Conservation (phyloP, 2,888 invertebrate genomes). For the Latrodectus elegans region DNA sequence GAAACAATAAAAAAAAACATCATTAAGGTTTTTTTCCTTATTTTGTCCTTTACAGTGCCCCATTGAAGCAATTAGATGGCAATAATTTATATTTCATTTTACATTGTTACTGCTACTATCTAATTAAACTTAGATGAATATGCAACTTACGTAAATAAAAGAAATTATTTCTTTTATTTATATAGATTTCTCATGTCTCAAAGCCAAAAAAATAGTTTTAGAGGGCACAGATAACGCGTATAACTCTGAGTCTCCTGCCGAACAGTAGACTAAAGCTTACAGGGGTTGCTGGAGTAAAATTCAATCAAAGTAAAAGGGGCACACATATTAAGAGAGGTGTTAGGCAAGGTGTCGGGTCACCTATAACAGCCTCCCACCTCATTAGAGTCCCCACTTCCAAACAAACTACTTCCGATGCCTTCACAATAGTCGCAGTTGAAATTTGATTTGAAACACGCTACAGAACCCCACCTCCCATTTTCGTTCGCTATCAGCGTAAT, state of each 20-base stretch:
- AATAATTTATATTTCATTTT: too few relatives aligned
- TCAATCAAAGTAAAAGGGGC: slow-evolving; percentile 62
- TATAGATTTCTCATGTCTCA: too few relatives aligned
- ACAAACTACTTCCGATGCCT: slow-evolving; percentile 57
- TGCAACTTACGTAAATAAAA: too few relatives aligned
- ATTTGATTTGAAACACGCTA: slow-evolving; percentile 59
- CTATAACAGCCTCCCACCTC: slow-evolving; percentile 57
- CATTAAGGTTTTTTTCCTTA: too few relatives aligned
- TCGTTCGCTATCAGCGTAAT: slow-evolving; percentile 39
- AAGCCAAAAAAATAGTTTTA: too few relatives aligned
- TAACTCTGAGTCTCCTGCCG: not conserved
- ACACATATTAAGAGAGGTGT: slow-evolving; percentile 57
- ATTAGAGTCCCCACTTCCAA: slow-evolving; percentile 60
- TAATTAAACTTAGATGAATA: too few relatives aligned
- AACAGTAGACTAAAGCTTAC: not conserved
- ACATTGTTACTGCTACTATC: too few relatives aligned
- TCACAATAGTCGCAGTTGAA: slow-evolving; percentile 47
- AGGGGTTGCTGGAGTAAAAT: slow-evolving; percentile 17
- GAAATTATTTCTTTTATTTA: too few relatives aligned
- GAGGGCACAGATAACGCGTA: too few relatives aligned
- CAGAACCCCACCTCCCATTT: not conserved
- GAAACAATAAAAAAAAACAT: too few relatives aligned
- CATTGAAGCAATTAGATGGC: too few relatives aligned
- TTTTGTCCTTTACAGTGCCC: too few relatives aligned
- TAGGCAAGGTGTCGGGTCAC: slow-evolving; percentile 57